Evolutionary conservation across 1,140 invertebrate genomes (phyloP).

Genomic region (Druon quercuslanigerum): DNA sequence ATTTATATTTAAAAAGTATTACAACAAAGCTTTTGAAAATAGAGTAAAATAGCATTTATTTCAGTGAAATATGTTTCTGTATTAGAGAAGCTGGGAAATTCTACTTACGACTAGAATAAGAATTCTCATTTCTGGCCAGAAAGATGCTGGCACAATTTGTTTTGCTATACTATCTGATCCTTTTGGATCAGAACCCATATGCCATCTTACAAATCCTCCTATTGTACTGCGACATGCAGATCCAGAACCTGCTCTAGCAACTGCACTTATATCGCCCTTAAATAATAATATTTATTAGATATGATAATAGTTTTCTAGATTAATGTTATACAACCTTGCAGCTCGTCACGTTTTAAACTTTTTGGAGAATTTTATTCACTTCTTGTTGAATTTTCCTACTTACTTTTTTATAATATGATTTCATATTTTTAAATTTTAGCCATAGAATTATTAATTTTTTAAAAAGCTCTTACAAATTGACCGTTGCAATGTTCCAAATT

Average conservation of each 20-base stretch:
- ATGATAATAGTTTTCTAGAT: too few relatives aligned
- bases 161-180: constrained; percentile 90
- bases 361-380: too few relatives aligned
- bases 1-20: background rate
- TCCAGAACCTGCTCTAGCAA: constrained; percentile 94
- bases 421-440: background rate
- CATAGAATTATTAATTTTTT: constrained; percentile 1
- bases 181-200: constrained; percentile 80
- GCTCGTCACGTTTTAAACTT: too few relatives aligned
- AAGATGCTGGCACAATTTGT: constrained; percentile 82
- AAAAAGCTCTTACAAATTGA: background rate
- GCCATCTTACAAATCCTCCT: constrained; percentile 96
- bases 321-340: too few relatives aligned
- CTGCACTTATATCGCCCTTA: constrained; percentile 85
- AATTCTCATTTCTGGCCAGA: constrained; percentile 95
- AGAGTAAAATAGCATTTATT: too few relatives aligned
- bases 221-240: constrained; percentile 96
- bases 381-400: background rate
- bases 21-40: background rate
- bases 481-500: background rate
- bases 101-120: constrained; percentile 89
- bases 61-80: too few relatives aligned
- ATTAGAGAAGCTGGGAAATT: too few relatives aligned
- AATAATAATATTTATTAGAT: constrained; percentile 27
- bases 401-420: background rate